Conservation (phyloP, 2,113 vertebrate genomes). For the Chunga burmeisteri region DNA sequence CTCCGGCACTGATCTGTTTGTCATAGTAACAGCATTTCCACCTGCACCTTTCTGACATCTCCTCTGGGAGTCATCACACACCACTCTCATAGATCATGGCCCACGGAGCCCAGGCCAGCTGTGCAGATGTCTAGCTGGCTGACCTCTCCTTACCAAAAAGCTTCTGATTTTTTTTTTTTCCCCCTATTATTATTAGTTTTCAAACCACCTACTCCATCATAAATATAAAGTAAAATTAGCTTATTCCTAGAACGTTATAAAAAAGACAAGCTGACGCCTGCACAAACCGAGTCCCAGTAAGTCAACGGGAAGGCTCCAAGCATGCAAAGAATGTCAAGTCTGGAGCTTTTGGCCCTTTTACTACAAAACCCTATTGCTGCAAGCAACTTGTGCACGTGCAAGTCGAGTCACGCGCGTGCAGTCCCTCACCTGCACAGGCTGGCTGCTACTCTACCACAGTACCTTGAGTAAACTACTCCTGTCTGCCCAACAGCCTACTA, state of each 20-base stretch:
- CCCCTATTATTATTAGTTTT: neutral
- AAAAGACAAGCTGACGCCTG: neutral
- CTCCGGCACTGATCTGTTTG: neutral
- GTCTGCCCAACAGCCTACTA: neutral
- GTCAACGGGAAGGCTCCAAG: neutral
- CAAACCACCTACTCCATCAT: constrained; percentile 17
- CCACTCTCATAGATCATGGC: neutral
- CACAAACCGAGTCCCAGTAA: neutral
- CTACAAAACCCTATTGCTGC: neutral
- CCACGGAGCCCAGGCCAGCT: neutral
- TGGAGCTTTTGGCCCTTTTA: neutral
- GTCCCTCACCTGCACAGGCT: neutral
- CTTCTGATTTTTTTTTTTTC: neutral
- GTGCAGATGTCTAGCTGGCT: constrained; percentile 35
- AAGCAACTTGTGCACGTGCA: neutral
- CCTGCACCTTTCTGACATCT: constrained; percentile 28
- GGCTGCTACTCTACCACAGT: neutral
- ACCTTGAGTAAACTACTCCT: neutral
- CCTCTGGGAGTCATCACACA: neutral
- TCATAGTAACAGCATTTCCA: constrained; percentile 48
- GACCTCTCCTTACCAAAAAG: constrained; percentile 20
- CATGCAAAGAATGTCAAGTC: neutral
- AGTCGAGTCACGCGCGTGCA: accelerated
- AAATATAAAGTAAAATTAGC: constrained; percentile 6
- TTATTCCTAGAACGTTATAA: neutral